Evolutionary conservation across 2,113 vertebrate species (phyloP).

Genomic region (Chloroceryle aenea): DNA sequence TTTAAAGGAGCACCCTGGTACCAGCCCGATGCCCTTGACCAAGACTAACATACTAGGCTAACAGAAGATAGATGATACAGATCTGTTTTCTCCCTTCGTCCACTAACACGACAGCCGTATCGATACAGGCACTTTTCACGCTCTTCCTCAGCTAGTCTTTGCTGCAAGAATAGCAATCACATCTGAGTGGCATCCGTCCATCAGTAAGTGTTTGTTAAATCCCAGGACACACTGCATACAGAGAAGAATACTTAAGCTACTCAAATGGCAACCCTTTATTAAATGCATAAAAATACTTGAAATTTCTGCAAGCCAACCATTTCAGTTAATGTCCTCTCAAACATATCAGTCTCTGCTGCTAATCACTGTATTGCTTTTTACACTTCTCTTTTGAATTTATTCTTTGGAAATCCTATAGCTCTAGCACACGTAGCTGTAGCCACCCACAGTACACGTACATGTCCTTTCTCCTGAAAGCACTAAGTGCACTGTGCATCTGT

Average conservation of each 20-base stretch:
- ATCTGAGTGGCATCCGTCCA: not conserved
- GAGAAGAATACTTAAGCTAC: not conserved
- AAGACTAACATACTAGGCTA: not conserved
- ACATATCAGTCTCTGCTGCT: not conserved
- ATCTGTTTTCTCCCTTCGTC: not conserved
- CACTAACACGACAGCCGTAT: not conserved
- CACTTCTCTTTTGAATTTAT: not conserved
- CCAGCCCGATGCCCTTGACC: not conserved
- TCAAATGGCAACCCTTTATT: constrained; percentile 20
- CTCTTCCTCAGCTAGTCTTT: not conserved
- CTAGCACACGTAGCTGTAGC: not conserved
- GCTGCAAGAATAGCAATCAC: not conserved
- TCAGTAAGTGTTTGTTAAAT: constrained; percentile 29
- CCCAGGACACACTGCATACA: not conserved
- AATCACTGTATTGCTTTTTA: not conserved
- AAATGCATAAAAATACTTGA: constrained; percentile 35
- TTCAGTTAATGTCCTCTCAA: not conserved
- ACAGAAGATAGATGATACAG: not conserved
- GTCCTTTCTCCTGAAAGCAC: not conserved
- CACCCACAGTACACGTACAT: not conserved
- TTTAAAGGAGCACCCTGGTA: not conserved
- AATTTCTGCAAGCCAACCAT: constrained; percentile 27
- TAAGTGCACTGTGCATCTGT: not conserved
- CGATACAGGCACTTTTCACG: not conserved
- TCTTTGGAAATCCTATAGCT: not conserved